Evolutionary conservation across 2,888 invertebrate genomes (phyloP), one percentile per base, ranked within the genome.

Genomic region (Nemoura dubitans): DNA sequence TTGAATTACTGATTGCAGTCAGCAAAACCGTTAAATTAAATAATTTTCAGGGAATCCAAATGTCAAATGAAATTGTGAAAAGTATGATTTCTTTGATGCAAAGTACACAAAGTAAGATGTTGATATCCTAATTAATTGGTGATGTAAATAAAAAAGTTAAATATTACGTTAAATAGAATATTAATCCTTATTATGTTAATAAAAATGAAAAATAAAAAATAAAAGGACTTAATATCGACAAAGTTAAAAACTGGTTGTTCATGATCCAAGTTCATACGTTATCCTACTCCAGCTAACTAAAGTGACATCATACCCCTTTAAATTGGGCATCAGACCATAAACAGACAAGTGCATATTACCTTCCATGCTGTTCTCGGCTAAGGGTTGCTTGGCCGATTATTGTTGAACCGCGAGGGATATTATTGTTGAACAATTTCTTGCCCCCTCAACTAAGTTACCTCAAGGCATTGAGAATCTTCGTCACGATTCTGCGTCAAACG

Each of bases 171-270:
- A 59, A 84, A 84, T 84, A 84, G 59, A 84, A 84, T 25, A 28
- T 84, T 59, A 84, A 84, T 76, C 84, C 84, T 83, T 43, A 43
- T 76, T 25, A 84, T 59, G 59, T 84, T 84, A 59, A 59, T 59
- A 59, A 59, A 59, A 84, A 84, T 84, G 84, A 84, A 84, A 36
- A 84, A 84, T 84, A 84, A 84, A 84, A 36, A 84, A 84, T 84
- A 84, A 84, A 83, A 84, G 16, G 21, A 59, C 59, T 21, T 59
- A 59, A 59, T 59, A 59, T 59, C 21, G 59, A 59, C 59, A 59
- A 59, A 59, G 59, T 59, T 59, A 59, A 59, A 59, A 29, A 81
- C 30, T 21, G 25, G 14, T 26, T 80, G 80, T 36, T 36, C 36
- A 36, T 36, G 10, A 36, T n/a, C n/a, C n/a, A n/a, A n/a, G n/a